phyloP scores from a whole-genome alignment of 2,888 invertebrate genomes.

The Heliconius ethilla region DNA sequence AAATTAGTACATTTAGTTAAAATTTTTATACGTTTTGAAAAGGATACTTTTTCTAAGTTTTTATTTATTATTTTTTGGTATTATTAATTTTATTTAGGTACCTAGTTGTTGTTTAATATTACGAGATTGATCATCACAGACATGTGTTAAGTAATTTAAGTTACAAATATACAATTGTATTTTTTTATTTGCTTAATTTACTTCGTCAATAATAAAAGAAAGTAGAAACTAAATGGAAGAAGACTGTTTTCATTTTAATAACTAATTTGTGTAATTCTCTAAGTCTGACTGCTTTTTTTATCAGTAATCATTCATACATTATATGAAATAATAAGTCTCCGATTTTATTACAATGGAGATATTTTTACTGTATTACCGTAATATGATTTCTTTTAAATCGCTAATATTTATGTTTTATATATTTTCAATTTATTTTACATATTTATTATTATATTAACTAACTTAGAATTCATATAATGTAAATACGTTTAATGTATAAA shows the following conservation, averaged over 20 bases:
- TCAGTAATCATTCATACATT: background rate
- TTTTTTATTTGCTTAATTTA: background rate
- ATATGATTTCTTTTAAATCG: background rate
- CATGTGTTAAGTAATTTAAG: too few species aligned
- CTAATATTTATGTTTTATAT: background rate
- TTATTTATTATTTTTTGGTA: too few species aligned
- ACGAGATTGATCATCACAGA: too few species aligned
- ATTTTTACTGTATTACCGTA: background rate
- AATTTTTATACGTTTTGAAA: too few species aligned
- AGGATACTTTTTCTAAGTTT: too few species aligned
- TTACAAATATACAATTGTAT: too few species aligned
- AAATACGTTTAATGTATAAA: slow-evolving; percentile 9
- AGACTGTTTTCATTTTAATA: too few species aligned
- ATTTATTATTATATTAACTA: background rate
- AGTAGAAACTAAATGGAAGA: too few species aligned
- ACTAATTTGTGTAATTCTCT: background rate
- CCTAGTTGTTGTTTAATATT: too few species aligned
- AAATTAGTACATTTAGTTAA: too few species aligned
- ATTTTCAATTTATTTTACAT: background rate
- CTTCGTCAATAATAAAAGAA: background rate
- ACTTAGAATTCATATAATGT: background rate
- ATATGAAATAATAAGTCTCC: too few species aligned
- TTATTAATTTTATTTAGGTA: too few species aligned
- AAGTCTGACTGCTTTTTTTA: background rate
- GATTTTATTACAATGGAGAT: background rate